These are phyloP conservation scores for Ammodramus savannarum DNA, from an alignment of 2,113 vertebrate genomes.

Conservation along the genomic window DNA sequence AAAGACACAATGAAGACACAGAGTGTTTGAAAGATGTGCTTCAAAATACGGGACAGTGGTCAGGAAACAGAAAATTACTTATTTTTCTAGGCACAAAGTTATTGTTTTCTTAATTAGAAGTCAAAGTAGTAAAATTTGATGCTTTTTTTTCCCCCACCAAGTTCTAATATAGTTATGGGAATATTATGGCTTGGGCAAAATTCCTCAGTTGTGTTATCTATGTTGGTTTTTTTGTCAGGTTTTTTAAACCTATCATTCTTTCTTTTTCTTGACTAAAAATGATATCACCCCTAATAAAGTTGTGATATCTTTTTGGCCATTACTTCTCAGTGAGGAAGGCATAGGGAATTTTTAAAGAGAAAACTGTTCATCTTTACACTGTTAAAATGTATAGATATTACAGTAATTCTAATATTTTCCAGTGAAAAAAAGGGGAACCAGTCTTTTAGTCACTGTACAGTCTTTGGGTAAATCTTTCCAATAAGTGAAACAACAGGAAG, in stretches of 20 bases:
- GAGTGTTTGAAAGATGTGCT: background rate
- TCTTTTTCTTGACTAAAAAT: background rate
- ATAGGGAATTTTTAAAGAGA: background rate
- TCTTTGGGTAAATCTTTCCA: background rate
- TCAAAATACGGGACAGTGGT: background rate
- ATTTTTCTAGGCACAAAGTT: background rate
- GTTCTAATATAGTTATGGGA: background rate
- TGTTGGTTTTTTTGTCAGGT: background rate
- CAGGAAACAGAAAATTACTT: background rate
- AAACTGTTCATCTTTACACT: background rate
- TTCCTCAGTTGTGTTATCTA: background rate
- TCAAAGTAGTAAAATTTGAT: background rate
- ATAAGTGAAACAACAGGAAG: background rate
- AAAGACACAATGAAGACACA: background rate
- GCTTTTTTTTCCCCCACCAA: rapidly evolving
- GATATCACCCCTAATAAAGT: background rate
- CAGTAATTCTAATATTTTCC: background rate
- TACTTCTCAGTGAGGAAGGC: background rate
- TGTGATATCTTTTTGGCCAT: background rate
- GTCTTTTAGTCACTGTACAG: background rate
- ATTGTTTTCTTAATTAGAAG: background rate
- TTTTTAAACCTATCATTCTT: background rate
- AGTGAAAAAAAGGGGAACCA: background rate
- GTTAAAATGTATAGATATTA: background rate
- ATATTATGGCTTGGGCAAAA: background rate